phyloP scores from a whole-genome alignment of 2,797 vertebrate genomes.

The Molossus alvarezi region DNA sequence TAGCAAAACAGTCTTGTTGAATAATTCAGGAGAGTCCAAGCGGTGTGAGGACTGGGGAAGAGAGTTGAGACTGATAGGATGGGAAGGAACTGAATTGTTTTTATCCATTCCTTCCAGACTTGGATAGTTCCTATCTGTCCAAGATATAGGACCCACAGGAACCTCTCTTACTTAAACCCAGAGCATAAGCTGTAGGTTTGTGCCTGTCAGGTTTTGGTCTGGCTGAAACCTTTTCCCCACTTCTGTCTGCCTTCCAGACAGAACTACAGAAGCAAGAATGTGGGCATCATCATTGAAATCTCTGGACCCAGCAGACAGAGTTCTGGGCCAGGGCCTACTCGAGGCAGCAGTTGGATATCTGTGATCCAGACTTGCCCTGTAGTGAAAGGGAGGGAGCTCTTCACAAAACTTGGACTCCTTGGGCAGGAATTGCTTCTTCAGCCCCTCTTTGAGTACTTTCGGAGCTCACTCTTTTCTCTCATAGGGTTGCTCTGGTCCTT shows the following conservation, averaged over 20 bases:
- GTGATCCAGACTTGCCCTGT: not conserved
- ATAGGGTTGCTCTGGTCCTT: not conserved
- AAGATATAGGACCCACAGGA: not conserved
- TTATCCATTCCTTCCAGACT: not conserved
- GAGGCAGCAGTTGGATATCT: not conserved
- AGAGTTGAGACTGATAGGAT: not conserved
- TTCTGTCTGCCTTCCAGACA: not conserved
- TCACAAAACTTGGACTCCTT: not conserved
- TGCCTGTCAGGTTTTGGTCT: not conserved
- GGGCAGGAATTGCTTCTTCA: not conserved
- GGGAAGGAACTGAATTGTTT: not conserved
- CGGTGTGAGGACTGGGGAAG: not conserved
- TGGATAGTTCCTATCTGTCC: not conserved
- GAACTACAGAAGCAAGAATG: not conserved
- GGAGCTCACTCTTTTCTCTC: not conserved
- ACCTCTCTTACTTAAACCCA: conserved; percentile 20
- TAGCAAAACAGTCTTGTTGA: not conserved
- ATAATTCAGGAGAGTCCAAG: not conserved
- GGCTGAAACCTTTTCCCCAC: not conserved
- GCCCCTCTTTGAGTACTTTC: not conserved
- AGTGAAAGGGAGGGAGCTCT: not conserved
- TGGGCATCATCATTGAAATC: not conserved
- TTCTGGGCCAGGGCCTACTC: not conserved
- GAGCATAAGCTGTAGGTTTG: not conserved
- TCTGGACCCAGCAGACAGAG: not conserved